Conservation (phyloP, 2,113 vertebrate species). For the Pseudorectes ferrugineus region DNA sequence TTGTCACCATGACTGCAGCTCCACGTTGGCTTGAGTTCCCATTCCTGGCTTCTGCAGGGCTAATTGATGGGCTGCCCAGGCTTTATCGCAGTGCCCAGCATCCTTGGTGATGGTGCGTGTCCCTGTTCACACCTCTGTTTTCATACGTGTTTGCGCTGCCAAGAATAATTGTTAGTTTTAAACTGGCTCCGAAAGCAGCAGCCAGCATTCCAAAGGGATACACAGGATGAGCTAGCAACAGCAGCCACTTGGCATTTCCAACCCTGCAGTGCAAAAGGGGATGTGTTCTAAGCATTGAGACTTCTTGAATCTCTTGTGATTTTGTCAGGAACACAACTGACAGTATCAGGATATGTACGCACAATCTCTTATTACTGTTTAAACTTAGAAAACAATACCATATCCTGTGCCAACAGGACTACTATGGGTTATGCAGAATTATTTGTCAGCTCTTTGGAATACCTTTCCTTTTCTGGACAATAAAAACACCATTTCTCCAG, state of each 20-base stretch:
- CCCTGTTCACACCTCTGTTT: neutral
- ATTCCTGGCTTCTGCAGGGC: neutral
- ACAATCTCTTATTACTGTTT: neutral
- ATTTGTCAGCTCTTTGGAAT: neutral
- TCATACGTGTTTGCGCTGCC: rapidly evolving
- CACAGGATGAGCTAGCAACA: neutral
- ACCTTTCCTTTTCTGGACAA: constrained; percentile 5
- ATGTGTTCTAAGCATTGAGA: neutral
- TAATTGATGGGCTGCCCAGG: neutral
- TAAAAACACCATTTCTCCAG: neutral
- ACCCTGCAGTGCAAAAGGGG: neutral
- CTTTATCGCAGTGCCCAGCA: neutral
- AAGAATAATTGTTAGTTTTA: neutral
- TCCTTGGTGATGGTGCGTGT: neutral
- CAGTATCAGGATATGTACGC: neutral
- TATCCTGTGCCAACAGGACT: neutral
- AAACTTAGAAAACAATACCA: neutral
- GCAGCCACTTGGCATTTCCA: neutral
- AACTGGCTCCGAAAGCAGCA: neutral
- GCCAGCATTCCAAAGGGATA: neutral
- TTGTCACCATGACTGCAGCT: neutral
- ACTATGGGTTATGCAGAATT: neutral
- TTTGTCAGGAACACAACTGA: neutral
- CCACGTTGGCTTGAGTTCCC: neutral
- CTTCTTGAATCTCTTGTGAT: neutral